Conservation (phyloP, 2,888 invertebrate species). For the Polymixis lichenea region DNA sequence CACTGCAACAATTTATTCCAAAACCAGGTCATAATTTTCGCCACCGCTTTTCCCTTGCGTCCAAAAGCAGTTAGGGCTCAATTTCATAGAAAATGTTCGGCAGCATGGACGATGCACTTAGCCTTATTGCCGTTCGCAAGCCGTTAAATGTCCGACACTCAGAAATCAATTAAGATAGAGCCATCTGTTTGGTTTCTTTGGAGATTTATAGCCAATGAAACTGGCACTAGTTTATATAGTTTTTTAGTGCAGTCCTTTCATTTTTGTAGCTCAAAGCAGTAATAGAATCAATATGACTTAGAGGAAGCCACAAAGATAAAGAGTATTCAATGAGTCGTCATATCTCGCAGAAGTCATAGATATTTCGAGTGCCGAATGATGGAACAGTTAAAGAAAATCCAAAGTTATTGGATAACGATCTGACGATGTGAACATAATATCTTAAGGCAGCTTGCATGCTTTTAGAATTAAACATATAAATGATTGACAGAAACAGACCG, state of each 20-base stretch:
- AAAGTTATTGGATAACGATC: not conserved
- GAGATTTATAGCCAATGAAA: slow-evolving; percentile 30
- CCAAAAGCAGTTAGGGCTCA: slow-evolving; percentile 25
- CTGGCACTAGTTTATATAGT: not conserved
- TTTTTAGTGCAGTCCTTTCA: not conserved
- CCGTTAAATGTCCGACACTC: slow-evolving; percentile 47
- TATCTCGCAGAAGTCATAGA: not conserved
- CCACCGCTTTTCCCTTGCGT: not conserved
- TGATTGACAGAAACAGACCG: no score
- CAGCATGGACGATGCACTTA: slow-evolving; percentile 51
- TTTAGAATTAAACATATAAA: no score
- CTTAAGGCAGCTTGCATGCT: no score
- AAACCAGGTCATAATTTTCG: slow-evolving; percentile 25
- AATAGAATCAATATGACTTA: not conserved
- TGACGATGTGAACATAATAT: not conserved
- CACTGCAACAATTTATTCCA: slow-evolving; percentile 28
- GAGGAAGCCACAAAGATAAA: not conserved
- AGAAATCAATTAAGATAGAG: slow-evolving; percentile 60
- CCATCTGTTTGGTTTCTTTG: slow-evolving; percentile 30
- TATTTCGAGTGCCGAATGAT: not conserved
- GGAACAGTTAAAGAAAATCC: not conserved
- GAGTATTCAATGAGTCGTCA: not conserved
- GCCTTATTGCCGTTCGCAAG: slow-evolving; percentile 50
- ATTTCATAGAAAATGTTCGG: slow-evolving; percentile 47
- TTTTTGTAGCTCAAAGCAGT: slow-evolving; percentile 7